Conservation (phyloP, 2,113 vertebrate species). For the Spheniscus mendiculus region DNA sequence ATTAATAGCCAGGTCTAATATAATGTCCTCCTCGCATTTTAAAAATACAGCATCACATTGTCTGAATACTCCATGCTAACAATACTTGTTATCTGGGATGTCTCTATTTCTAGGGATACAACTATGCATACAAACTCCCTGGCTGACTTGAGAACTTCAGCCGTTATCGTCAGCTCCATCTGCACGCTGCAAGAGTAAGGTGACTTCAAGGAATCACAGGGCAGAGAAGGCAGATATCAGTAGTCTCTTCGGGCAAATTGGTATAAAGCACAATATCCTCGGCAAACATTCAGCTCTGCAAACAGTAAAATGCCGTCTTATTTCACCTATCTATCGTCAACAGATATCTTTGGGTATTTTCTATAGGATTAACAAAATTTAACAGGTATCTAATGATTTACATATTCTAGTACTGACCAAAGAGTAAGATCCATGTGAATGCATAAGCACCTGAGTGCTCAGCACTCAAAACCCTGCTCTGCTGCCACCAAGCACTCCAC, state of each 20-base stretch:
- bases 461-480: neutral
- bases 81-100: neutral
- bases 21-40: neutral
- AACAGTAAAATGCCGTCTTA: neutral
- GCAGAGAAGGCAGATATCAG: neutral
- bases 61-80: neutral
- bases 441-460: neutral
- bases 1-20: neutral
- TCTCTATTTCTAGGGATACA: neutral
- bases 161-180: fast-evolving
- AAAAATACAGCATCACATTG: neutral
- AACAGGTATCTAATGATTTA: neutral
- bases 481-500: neutral
- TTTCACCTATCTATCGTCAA: neutral
- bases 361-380: neutral
- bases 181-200: neutral
- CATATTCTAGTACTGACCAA: neutral
- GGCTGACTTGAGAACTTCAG: neutral
- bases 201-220: neutral
- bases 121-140: neutral
- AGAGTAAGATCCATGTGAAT: neutral
- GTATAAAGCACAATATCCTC: neutral
- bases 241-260: neutral
- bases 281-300: neutral
- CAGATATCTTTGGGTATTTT: neutral